Evolutionary conservation across 92 coral and sea anemone species (phyloP).

Genomic region (Bergia puertoricense): DNA sequence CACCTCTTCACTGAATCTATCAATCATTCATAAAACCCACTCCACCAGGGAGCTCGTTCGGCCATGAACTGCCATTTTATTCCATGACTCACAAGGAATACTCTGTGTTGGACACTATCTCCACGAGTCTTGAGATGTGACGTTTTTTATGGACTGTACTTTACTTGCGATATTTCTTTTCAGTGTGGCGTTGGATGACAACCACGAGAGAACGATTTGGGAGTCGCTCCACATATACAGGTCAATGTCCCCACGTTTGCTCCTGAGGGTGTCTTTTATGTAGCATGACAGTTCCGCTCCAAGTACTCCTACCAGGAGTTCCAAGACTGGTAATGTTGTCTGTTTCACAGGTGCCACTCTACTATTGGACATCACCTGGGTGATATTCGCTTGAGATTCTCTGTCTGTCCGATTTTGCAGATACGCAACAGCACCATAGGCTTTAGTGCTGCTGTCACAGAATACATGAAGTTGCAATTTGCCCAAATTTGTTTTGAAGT

Average conservation of each 20-base stretch:
- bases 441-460: not conserved
- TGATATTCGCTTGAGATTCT: not conserved
- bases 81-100: conserved; percentile 21
- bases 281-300: conserved; percentile 43
- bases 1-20: too few species aligned
- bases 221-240: conserved; percentile 29
- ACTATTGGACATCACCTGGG: conserved; percentile 38
- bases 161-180: conserved; percentile 18
- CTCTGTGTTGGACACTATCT: conserved; percentile 44
- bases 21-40: too few species aligned
- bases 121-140: conserved; percentile 35
- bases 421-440: not conserved
- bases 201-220: conserved; percentile 40
- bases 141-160: conserved; percentile 29
- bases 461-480: not conserved
- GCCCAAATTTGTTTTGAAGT: not conserved
- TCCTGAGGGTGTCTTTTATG: not conserved
- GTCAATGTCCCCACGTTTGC: not conserved
- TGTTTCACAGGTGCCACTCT: conserved; percentile 50
- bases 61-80: too few species aligned
- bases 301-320: conserved; percentile 46
- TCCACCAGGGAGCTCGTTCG: too few species aligned
- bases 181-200: conserved; percentile 6
- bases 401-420: too few species aligned
- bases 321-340: conserved; percentile 32